Conservation (phyloP, 2,113 vertebrate species). For the Ameiurus melas region DNA sequence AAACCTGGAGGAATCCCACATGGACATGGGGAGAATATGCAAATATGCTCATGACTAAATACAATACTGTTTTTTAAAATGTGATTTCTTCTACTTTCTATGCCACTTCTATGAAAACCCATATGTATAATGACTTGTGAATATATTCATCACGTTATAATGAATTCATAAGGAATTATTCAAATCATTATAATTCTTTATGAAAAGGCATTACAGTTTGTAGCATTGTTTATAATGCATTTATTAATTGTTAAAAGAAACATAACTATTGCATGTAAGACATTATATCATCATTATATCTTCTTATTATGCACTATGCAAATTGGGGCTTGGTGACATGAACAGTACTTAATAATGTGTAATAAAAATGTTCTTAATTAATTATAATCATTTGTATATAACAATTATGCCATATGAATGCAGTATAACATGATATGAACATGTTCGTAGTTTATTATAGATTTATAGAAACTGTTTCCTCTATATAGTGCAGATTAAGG, state of each 20-base stretch:
- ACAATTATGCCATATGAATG: neutral
- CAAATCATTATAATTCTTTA: neutral
- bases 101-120: neutral
- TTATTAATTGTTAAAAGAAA: neutral
- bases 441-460: neutral
- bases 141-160: neutral
- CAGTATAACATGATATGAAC: neutral
- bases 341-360: neutral
- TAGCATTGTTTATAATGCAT: neutral
- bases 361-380: neutral
- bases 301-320: neutral
- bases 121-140: neutral
- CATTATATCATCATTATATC: neutral
- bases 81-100: neutral
- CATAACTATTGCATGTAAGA: neutral
- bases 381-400: neutral
- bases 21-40: neutral
- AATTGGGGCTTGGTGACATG: neutral
- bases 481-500: too few relatives aligned
- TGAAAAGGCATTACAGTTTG: neutral
- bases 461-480: too few relatives aligned
- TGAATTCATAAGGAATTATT: neutral
- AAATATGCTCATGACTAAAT: neutral
- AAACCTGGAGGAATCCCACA: neutral
- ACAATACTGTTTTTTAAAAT: constrained; percentile 12